Base-by-base conservation (phyloP, 2,113 vertebrate genomes). In the Melanocharis versteri region DNA sequence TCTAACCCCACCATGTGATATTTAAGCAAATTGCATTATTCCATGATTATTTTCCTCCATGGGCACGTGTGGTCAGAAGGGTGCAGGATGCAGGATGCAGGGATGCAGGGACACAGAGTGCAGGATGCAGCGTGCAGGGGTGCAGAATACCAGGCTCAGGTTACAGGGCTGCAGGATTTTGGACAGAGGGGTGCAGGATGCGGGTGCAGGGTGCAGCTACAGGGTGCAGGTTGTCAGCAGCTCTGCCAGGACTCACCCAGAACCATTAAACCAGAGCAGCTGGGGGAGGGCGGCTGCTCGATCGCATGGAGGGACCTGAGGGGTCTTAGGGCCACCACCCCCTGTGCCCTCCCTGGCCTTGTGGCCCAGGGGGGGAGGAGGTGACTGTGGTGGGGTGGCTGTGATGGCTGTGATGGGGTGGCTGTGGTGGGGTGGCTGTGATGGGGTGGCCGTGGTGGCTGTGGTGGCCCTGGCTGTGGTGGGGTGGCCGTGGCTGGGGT, bases 41-140 rank as follows among this genome's bases (percentile, higher is more conserved):
- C 42, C 11, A 0, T 31, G 17, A 21, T 16, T 7, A 3, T 20
- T 53, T 57, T 54, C 8, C 42, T 62, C 47, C 47, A 1, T 0
- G 37, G 51, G 22, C 31, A 19, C 0, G 1, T 3, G 13, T 28
- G 58, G n/a, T 11, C 62, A 15, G 60, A 33, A 42, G 9, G 40
- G 33, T 17, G 23, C 31, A 56, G 53, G 39, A 1, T 18, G 1
- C 12, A n/a, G 26, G 23, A 1, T 44, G 3, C 28, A 33, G 28
- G 54, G 61, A 2, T 28, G 3, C 5, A 54, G 20, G 7, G 39
- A 0, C 23, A 7, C 26, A 26, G 45, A 24, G 4, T 31, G 15
- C 40, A 22, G 47, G 45, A 2, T 23, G 5, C 30, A n/a, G 20
- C 15, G 13, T 45, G 13, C 9, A 28, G 33, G 61, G 64, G 9